These are phyloP conservation scores for Caenorhabditis wallacei DNA, from an alignment of 2,888 invertebrate species.

Conservation along the genomic window DNA sequence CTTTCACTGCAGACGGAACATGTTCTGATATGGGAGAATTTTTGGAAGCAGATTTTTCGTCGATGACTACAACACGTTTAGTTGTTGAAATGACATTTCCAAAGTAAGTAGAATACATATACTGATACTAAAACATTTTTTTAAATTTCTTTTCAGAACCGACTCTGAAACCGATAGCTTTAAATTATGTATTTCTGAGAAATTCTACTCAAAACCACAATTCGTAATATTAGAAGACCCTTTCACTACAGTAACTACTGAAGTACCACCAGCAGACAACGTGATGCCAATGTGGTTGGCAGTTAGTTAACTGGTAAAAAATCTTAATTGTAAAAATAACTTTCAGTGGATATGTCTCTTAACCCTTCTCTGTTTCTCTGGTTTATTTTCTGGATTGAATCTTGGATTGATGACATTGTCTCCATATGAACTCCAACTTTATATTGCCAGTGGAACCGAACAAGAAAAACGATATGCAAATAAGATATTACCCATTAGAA, in stretches of 20 bases:
- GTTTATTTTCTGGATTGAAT: constrained; percentile 96
- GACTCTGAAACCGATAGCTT: neutral
- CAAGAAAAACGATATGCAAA: constrained; percentile 87
- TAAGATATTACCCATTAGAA: constrained; percentile 92
- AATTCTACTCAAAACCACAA: constrained; percentile 15
- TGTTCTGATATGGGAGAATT: constrained; percentile 46
- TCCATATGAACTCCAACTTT: constrained; percentile 83
- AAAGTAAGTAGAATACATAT: constrained; percentile 27
- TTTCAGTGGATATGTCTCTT: constrained; percentile 84
- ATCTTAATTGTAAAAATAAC: neutral
- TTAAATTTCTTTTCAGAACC: no score
- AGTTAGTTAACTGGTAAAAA: constrained; percentile 3
- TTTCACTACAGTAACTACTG: constrained; percentile 44
- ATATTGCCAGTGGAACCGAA: constrained; percentile 75
- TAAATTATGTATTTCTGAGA: constrained; percentile 56
- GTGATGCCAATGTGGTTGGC: constrained; percentile 27
- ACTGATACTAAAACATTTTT: no score
- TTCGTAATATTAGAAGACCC: constrained; percentile 49
- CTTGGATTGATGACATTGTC: constrained; percentile 97
- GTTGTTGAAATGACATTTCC: constrained; percentile 33
- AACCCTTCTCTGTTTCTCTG: constrained; percentile 91
- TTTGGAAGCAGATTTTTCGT: constrained; percentile 51
- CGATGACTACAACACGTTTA: constrained; percentile 36
- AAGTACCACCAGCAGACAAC: constrained; percentile 25
- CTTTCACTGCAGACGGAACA: constrained; percentile 47